These are phyloP conservation scores for Planiliza haematocheilus DNA, from an alignment of 2,113 vertebrate species.

Conservation along the genomic window DNA sequence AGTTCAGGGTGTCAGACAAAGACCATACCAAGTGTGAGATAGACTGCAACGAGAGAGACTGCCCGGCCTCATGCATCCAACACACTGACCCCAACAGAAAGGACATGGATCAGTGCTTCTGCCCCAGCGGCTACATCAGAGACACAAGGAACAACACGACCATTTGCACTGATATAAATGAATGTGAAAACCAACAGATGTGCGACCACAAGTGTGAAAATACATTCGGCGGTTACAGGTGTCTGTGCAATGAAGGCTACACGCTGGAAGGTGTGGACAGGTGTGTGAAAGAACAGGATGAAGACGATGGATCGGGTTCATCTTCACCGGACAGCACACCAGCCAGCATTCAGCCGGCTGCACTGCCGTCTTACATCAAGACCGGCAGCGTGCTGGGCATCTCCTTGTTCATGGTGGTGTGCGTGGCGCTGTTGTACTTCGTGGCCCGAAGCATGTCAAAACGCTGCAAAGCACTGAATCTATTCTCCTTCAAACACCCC, in stretches of 20 bases:
- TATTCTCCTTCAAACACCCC: constrained; percentile 35
- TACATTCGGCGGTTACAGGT: constrained; percentile 14
- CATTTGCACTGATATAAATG: constrained; percentile 58
- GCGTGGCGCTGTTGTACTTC: constrained; percentile 8
- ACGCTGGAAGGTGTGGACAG: rapidly evolving
- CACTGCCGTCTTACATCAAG: constrained; percentile 62
- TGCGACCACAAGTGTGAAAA: constrained; percentile 64
- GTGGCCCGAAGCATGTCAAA: background rate
- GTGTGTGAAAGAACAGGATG: constrained; percentile 7
- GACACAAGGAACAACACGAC: rapidly evolving
- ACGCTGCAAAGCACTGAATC: constrained; percentile 43
- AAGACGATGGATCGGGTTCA: background rate
- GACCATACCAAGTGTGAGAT: constrained; percentile 51
- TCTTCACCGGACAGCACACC: rapidly evolving
- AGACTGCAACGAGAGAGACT: constrained; percentile 36
- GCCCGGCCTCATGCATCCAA: background rate
- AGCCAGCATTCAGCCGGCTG: rapidly evolving
- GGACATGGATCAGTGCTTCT: constrained; percentile 32
- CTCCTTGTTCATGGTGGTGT: constrained; percentile 38
- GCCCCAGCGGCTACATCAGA: constrained; percentile 46
- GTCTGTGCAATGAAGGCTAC: constrained; percentile 45
- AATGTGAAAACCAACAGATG: background rate
- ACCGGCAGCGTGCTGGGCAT: constrained; percentile 73
- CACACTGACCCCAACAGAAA: rapidly evolving
- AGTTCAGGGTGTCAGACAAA: constrained; percentile 27